phyloP scores from a whole-genome alignment of 2,797 vertebrate genomes.

The Psittacula derbiana region DNA sequence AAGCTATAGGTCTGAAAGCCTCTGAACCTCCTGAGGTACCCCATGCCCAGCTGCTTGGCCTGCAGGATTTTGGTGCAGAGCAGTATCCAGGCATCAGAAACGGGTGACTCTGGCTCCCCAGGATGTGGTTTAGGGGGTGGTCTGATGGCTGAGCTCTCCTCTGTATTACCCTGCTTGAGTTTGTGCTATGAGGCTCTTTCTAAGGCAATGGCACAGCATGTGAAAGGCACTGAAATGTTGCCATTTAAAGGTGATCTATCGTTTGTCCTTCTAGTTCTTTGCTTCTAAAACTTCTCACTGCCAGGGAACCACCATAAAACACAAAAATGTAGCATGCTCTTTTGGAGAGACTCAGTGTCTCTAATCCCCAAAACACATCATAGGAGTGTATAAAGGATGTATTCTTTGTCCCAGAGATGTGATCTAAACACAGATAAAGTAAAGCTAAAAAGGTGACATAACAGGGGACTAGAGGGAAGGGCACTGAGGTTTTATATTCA shows the following conservation, averaged over 20 bases:
- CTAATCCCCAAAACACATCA: slow-evolving; percentile 34
- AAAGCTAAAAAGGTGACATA: slow-evolving; percentile 14
- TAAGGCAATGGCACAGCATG: background rate
- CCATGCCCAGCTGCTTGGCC: background rate
- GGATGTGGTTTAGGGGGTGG: background rate
- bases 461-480: background rate
- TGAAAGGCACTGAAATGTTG: background rate
- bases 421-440: slow-evolving; percentile 32
- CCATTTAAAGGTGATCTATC: slow-evolving; percentile 11
- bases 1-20: background rate
- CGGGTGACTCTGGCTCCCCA: accelerated
- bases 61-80: background rate
- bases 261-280: background rate
- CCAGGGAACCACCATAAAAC: background rate
- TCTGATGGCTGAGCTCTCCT: background rate
- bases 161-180: accelerated
- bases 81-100: background rate
- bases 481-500: background rate
- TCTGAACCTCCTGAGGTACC: background rate
- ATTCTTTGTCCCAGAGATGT: background rate
- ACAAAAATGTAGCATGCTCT: background rate
- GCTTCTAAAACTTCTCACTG: background rate
- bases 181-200: background rate
- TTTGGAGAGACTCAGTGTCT: background rate
- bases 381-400: slow-evolving; percentile 10